Base-by-base conservation (phyloP, 2,888 invertebrate species). In the Pilophorus perplexus region DNA sequence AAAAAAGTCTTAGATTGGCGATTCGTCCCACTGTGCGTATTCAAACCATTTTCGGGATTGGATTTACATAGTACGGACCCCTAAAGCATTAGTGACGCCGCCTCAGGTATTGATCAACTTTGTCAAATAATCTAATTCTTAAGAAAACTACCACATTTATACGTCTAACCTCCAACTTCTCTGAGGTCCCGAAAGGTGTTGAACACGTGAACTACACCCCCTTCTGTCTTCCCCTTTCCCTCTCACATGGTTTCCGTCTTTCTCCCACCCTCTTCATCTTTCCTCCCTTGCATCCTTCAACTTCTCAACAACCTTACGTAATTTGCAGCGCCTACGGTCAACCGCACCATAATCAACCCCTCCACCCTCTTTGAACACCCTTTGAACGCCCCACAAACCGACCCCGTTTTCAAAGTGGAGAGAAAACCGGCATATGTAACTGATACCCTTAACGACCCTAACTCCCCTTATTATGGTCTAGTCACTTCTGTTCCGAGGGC, bases 251-350 rank as follows among this genome's bases (percentile, higher is more conserved):
- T 33, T 12, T 33, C 33, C 12, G 6, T 33, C 33, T 33, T 12
- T 33, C 33, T 33, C 33, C 12, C 33, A 8, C 33, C 12, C 33
- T 33, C 33, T 33, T 12, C 12, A 6, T 33, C 33, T 33, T 12
- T 33, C 33, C 12, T 12, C 12, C 33, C 12, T 12, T 33, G 6
- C 12, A 6, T 33, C 12, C 33, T 8, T 33, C 33, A 33, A 33
- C 6, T 33, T 33, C 33, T 33, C 6, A 33, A 33, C 33, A 33
- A 33, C 33, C 23, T 59, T 42, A 25, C 25, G 59, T 59, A 59
- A 59, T 59, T 59, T 42, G 59, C 42, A 59, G 44, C 42, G 59
- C 40, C 59, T 38, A 25, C 25, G 59, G 59, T 59, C 59, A 59
- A 59, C 59, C 59, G 59, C 59, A 59, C 59, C 3, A 42, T 40